Conservation (phyloP, 2,113 vertebrate species). For the Alligator sinensis region DNA sequence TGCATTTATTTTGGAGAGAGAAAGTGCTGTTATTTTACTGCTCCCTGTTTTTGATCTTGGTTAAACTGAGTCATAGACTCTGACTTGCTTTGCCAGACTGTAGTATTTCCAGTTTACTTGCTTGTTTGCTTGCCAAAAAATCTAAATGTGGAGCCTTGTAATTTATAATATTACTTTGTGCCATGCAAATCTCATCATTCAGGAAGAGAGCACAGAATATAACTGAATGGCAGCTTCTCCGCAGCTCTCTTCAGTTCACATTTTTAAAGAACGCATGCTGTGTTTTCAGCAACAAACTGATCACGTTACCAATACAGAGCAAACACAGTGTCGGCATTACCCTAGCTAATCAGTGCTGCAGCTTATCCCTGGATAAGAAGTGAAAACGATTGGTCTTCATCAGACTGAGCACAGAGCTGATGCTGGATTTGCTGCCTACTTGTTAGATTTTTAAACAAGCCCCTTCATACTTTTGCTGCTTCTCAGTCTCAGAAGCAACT, state of each 20-base stretch:
- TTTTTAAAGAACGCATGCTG: not conserved
- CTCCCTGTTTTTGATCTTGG: not conserved
- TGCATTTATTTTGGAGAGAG: not conserved
- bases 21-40: not conserved
- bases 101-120: not conserved
- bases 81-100: not conserved
- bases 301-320: not conserved
- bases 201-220: not conserved
- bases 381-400: constrained; percentile 39
- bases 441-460: constrained; percentile 23
- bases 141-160: not conserved
- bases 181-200: not conserved
- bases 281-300: not conserved
- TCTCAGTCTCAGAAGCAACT: too few relatives aligned
- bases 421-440: constrained; percentile 31
- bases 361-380: not conserved
- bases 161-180: not conserved
- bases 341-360: constrained; percentile 15
- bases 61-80: not conserved
- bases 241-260: not conserved
- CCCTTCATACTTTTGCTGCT: constrained; percentile 27
- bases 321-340: constrained; percentile 17
- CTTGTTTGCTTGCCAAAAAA: not conserved
- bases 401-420: not conserved
- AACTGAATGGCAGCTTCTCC: not conserved